Percentiles rank a stretch among this genome's conserved stretches.
Evolutionary conservation across 2,113 vertebrate genomes (phyloP).

Genomic region (Lophura nycthemera): DNA sequence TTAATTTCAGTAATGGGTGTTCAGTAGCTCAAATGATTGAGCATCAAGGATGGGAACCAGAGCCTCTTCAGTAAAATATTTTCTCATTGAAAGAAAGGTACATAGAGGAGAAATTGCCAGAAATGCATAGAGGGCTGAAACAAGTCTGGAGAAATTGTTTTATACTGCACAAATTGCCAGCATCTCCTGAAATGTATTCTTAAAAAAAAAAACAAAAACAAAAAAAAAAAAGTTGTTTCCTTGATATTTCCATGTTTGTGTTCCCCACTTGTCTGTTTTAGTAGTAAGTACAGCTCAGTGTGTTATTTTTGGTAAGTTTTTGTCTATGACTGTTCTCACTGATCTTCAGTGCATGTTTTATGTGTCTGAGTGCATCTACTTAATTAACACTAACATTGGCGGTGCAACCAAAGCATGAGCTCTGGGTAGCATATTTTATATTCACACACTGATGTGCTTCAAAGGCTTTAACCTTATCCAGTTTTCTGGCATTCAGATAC

Average conservation of each 20-base stretch:
- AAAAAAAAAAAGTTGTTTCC: not conserved
- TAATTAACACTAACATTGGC: not conserved
- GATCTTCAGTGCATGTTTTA: conserved; percentile 23
- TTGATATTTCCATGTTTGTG: not conserved
- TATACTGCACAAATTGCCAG: not conserved
- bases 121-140: not conserved
- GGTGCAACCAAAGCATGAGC: conserved; percentile 33
- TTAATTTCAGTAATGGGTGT: conserved; percentile 52
- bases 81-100: not conserved
- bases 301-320: conserved; percentile 19
- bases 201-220: not conserved
- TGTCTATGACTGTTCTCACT: not conserved
- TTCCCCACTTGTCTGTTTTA: conserved; percentile 1
- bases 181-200: conserved; percentile 8
- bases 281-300: not conserved
- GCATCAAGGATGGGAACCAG: not conserved
- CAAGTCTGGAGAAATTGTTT: not conserved
- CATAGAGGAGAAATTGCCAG: not conserved
- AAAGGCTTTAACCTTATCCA: conserved; percentile 11
- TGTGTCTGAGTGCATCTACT: conserved; percentile 20
- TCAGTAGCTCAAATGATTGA: conserved; percentile 40
- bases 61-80: not conserved
- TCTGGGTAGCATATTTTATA: not conserved
- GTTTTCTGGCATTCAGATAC: conserved; percentile 26
- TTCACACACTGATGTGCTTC: conserved; percentile 5